Base-by-base conservation (phyloP, 1,140 invertebrate species). In the Trigoniulus corallinus region DNA sequence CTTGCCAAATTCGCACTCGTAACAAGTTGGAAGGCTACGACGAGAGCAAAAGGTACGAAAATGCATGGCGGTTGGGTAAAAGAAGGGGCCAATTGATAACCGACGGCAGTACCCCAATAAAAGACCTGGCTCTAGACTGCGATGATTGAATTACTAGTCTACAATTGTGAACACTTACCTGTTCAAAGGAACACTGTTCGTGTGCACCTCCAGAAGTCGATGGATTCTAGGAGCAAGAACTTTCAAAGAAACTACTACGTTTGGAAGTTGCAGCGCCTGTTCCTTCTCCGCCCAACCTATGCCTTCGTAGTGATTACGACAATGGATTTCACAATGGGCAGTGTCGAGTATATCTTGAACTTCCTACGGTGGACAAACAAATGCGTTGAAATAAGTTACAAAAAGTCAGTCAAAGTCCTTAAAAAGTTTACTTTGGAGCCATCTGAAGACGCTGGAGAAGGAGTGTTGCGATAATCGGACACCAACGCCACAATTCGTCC, bases 261-360 rank as follows among this genome's bases (percentile, higher is more conserved):
- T 79, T 0, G 85, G 85, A 47, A 88, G 62, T 53, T 64, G 63
- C 2, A 74, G 69, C 20, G 72, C 71, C 51, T 77, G 72, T 59
- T 82, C 81, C 51, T 78, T 73, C 58, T 83, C 80, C 22, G 82
- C 82, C 78, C 81, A 84, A 50, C 81, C 82, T 72, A 77, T 66
- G 21, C 53, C 53, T 59, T 76, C 65, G 67, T 70, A 51, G 7
- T 67, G 48, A 20, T 54, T 50, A 2, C 61, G 59, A 52, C 66
- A 69, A 53, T 73, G 72, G 13, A 62, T 57, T n/a, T 52, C 48
- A 58, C 72, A 73, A 43, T 65, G 64, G 4, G 66, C 63, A 44
- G 57, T 58, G 54, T 68, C 70, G 10, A 64, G 29, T 13, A 60
- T 55, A 25, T 63, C 61, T 23, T 58, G 54, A 21, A 58, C 48